Evolutionary conservation across 1,140 invertebrate species (phyloP).

Genomic region (Teleogryllus occipitalis): DNA sequence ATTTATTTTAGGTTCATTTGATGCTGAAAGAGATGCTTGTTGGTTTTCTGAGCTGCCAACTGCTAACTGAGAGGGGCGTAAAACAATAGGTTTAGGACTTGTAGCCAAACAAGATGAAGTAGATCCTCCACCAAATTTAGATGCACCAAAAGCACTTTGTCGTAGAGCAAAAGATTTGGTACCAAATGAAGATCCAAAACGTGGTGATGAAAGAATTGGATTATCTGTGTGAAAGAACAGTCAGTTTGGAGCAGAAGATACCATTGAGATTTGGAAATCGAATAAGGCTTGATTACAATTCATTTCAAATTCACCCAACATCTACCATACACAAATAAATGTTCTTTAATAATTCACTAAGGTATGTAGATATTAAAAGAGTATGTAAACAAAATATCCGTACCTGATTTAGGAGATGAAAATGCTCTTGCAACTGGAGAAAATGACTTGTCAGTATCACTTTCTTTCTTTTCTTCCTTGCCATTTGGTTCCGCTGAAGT

Average conservation of each 20-base stretch:
- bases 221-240: too few relatives aligned
- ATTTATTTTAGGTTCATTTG: background rate
- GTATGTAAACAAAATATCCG: background rate
- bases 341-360: too few relatives aligned
- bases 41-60: background rate
- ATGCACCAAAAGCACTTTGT: background rate
- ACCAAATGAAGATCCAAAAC: background rate
- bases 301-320: too few relatives aligned
- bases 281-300: too few relatives aligned
- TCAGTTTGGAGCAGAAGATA: too few relatives aligned
- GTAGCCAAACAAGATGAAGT: background rate
- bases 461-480: background rate
- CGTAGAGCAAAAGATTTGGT: background rate
- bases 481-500: background rate
- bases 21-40: background rate
- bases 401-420: background rate
- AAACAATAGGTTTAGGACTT: background rate
- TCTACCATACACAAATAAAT: too few relatives aligned
- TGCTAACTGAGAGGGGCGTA: slow-evolving; percentile 12
- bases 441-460: background rate
- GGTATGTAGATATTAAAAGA: background rate
- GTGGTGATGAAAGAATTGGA: background rate
- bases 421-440: background rate
- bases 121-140: background rate
- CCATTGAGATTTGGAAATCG: too few relatives aligned